These are phyloP conservation scores for Lasioglossum vierecki DNA, from an alignment of 2,888 invertebrate species.

Conservation along the genomic window DNA sequence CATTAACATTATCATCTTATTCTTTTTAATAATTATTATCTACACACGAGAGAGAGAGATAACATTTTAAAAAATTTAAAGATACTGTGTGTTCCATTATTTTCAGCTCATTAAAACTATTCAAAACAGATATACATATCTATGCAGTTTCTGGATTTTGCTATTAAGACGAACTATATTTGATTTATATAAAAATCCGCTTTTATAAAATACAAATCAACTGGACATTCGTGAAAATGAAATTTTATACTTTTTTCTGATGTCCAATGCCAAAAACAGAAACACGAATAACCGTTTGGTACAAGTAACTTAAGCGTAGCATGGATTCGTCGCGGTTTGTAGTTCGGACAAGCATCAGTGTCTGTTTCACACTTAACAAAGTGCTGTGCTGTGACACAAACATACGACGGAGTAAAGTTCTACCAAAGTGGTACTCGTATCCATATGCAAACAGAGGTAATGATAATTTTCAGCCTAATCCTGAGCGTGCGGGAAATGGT, in stretches of 20 bases:
- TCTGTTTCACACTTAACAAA: conserved; percentile 34
- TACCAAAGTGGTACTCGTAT: conserved; percentile 12
- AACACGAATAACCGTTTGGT: neutral
- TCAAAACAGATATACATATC: no score
- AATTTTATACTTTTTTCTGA: neutral
- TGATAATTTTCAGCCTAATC: conserved; percentile 43
- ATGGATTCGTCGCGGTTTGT: neutral
- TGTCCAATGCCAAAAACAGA: neutral
- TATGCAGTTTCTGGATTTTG: no score
- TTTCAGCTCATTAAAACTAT: no score
- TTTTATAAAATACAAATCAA: neutral
- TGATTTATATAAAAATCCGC: neutral
- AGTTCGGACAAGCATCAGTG: neutral
- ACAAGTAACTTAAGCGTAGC: neutral
- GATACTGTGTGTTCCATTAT: no score
- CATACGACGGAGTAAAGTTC: conserved; percentile 12
- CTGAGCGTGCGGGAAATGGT: conserved; percentile 4
- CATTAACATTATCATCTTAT: no score
- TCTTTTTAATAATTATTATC: no score
- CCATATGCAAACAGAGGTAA: conserved; percentile 11
- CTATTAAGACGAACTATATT: neutral
- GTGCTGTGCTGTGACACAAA: neutral
- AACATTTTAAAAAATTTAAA: no score
- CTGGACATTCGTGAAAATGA: neutral
- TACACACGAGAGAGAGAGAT: no score